phyloP scores from a whole-genome alignment of 2,888 invertebrate species.

The Doris montereyensis region DNA sequence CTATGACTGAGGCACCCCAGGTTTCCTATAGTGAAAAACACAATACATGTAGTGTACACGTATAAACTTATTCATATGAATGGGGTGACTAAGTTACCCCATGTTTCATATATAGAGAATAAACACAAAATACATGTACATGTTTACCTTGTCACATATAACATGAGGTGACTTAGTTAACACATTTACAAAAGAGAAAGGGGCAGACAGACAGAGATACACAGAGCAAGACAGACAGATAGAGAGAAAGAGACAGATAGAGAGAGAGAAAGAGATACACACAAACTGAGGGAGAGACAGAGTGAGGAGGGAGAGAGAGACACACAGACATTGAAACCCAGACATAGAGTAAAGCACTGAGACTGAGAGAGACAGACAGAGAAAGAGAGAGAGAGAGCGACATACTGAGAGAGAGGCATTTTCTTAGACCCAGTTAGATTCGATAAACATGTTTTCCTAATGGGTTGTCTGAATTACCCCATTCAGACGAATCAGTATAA shows the following conservation, averaged over 20 bases:
- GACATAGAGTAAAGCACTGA: too few species aligned
- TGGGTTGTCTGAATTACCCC: too few species aligned
- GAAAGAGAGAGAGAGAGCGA: too few species aligned
- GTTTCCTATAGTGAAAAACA: too few species aligned
- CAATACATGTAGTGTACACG: not conserved
- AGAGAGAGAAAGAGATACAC: slow-evolving; percentile 1
- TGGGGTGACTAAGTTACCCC: not conserved
- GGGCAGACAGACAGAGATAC: not conserved
- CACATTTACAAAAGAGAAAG: not conserved
- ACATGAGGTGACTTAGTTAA: not conserved
- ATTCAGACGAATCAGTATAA: too few species aligned
- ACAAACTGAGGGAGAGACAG: not conserved
- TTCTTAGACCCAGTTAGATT: too few species aligned
- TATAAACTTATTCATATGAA: not conserved
- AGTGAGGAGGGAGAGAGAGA: not conserved
- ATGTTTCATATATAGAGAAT: not conserved
- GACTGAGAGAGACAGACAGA: too few species aligned
- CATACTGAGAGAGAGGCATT: too few species aligned
- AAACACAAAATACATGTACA: not conserved
- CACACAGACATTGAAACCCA: not conserved
- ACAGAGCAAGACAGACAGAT: not conserved
- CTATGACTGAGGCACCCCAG: too few species aligned
- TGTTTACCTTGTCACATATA: not conserved
- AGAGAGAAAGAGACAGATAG: slow-evolving; percentile 4
- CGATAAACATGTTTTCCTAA: too few species aligned